A percentile compares a stretch with the other conserved stretches of the same genome.
phyloP scores from a whole-genome alignment of 2,797 vertebrate species.

The Etheostoma perlongum region DNA sequence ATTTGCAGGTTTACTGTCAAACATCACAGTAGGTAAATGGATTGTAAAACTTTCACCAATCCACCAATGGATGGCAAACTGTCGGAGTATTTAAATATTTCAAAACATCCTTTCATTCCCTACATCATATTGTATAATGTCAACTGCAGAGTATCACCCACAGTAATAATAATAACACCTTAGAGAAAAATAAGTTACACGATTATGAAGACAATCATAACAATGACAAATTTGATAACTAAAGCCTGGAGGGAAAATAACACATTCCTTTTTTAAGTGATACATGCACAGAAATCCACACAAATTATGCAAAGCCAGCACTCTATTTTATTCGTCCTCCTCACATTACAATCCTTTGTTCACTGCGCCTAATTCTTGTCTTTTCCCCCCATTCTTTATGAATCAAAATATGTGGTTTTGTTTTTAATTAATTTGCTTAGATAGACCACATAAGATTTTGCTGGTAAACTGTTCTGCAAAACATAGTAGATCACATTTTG shows the following conservation, averaged over 20 bases:
- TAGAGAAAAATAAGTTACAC: neutral
- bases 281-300: neutral
- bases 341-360: conserved; percentile 13
- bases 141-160: neutral
- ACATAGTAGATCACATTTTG: neutral
- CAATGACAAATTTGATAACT: neutral
- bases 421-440: conserved; percentile 2
- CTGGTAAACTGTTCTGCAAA: conserved; percentile 2
- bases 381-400: neutral
- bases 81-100: neutral
- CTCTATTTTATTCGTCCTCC: conserved; percentile 1
- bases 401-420: conserved; percentile 7
- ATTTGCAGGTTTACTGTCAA: neutral
- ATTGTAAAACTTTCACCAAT: neutral
- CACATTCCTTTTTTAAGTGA: neutral
- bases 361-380: neutral
- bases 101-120: neutral
- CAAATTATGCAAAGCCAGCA: neutral
- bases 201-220: neutral
- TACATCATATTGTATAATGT: neutral
- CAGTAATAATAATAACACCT: neutral
- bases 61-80: too few relatives aligned
- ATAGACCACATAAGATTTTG: neutral
- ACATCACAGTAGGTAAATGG: neutral
- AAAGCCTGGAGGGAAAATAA: neutral